A percentile compares a stretch with the other conserved stretches of the same genome.
Evolutionary conservation across 2,797 vertebrate species (phyloP).

Genomic region (Choloepus didactylus): DNA sequence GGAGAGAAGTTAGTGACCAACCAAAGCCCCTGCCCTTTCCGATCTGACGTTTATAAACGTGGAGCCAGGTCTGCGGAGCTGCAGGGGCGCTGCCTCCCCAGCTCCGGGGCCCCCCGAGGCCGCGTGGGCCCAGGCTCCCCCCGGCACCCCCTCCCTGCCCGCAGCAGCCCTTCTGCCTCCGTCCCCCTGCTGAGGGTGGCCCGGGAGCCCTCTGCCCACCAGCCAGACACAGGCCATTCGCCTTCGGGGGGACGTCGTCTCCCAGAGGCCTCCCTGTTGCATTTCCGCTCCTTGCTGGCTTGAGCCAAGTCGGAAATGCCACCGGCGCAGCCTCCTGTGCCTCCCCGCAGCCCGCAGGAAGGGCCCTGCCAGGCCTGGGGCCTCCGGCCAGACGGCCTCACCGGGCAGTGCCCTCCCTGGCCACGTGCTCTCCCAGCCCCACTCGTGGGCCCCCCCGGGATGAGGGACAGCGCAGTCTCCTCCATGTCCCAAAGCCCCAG

Average conservation of each 20-base stretch:
- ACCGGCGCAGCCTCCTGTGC: neutral
- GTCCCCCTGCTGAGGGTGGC: neutral
- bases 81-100: neutral
- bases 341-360: neutral
- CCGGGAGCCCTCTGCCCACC: neutral
- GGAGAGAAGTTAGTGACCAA: constrained; percentile 48
- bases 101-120: neutral
- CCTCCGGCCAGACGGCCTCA: neutral
- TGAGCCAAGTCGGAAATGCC: constrained; percentile 59
- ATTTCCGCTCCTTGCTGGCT: neutral
- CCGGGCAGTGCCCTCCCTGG: neutral
- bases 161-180: neutral
- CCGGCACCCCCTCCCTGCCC: neutral
- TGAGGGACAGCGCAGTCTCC: no score
- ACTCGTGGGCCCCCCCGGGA: no score
- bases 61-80: neutral
- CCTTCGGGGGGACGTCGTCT: neutral
- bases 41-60: neutral
- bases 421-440: no score
- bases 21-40: neutral
- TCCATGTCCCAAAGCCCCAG: no score
- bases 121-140: neutral
- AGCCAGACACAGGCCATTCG: neutral
- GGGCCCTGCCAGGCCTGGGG: neutral
- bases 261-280: neutral